Conservation (phyloP, 2,888 invertebrate genomes). For the Andrena bicolor region DNA sequence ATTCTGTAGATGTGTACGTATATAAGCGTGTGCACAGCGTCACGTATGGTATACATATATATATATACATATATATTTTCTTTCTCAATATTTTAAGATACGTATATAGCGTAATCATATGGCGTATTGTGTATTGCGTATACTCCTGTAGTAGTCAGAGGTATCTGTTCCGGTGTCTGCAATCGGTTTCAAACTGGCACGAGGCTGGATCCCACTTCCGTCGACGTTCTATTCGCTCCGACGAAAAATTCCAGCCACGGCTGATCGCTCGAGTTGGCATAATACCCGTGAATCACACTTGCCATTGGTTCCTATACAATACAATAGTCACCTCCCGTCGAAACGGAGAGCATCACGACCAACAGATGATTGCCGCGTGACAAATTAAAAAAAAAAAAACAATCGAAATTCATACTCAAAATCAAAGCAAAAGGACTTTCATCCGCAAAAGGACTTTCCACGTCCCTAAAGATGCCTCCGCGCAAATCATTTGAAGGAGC, state of each 20-base stretch:
- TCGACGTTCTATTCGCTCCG: not conserved
- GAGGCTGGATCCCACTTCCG: conserved; percentile 61
- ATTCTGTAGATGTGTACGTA: conserved; percentile 55
- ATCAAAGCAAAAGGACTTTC: not conserved
- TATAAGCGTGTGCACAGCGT: conserved; percentile 67
- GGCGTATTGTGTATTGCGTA: conserved; percentile 72
- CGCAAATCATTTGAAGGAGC: not conserved
- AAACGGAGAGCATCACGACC: too few relatives aligned
- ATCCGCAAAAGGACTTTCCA: not conserved
- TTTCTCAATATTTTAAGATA: conserved; percentile 68
- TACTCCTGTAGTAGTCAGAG: conserved; percentile 81
- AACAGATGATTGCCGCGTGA: too few relatives aligned
- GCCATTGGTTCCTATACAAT: too few relatives aligned
- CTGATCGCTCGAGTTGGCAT: not conserved
- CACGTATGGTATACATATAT: conserved; percentile 64
- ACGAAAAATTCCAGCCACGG: not conserved
- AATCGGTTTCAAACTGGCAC: conserved; percentile 81
- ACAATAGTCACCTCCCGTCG: not conserved
- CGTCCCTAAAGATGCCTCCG: not conserved
- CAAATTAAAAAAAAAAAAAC: too few relatives aligned
- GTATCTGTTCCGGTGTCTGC: conserved; percentile 82
- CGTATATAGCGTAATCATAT: conserved; percentile 69
- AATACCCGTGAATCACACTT: too few relatives aligned
- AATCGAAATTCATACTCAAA: too few relatives aligned
- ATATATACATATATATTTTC: conserved; percentile 58